A percentile compares a stretch with the other conserved stretches of the same genome.
Conservation (phyloP, 2,113 vertebrate species). For the Bagarius yarrelli region DNA sequence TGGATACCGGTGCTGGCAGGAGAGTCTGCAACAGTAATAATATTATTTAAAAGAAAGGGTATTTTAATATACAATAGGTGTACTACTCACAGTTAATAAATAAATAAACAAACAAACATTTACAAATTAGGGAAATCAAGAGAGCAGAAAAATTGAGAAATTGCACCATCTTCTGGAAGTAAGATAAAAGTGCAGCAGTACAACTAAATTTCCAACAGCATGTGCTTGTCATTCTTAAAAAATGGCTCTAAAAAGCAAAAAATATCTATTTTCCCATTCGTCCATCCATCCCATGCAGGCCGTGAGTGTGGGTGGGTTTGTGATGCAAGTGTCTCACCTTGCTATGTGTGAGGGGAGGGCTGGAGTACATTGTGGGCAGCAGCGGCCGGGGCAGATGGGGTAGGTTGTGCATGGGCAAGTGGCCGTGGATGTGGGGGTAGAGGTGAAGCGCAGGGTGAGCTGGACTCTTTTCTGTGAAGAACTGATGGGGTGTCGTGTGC, state of each 20-base stretch:
- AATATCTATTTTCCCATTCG: too few relatives aligned
- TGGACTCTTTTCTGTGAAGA: constrained; percentile 90
- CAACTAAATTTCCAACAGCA: not conserved
- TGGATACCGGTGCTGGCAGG: constrained; percentile 83
- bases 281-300: too few relatives aligned
- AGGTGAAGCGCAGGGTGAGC: constrained; percentile 92
- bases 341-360: constrained; percentile 89
- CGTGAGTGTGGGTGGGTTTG: not conserved
- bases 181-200: constrained; percentile 9
- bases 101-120: too few relatives aligned
- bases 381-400: constrained; percentile 87
- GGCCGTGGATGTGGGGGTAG: constrained; percentile 97
- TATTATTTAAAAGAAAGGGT: too few relatives aligned
- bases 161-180: constrained; percentile 60
- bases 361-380: constrained; percentile 88
- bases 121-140: too few relatives aligned
- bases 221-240: too few relatives aligned
- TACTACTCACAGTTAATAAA: too few relatives aligned
- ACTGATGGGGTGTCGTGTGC: constrained; percentile 82
- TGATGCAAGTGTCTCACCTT: constrained; percentile 77
- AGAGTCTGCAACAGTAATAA: constrained; percentile 75
- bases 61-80: too few relatives aligned
- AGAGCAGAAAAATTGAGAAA: not conserved
- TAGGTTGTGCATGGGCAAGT: constrained; percentile 89
- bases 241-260: too few relatives aligned